Conservation (phyloP, 2,797 vertebrate species). For the Microchirus variegatus region DNA sequence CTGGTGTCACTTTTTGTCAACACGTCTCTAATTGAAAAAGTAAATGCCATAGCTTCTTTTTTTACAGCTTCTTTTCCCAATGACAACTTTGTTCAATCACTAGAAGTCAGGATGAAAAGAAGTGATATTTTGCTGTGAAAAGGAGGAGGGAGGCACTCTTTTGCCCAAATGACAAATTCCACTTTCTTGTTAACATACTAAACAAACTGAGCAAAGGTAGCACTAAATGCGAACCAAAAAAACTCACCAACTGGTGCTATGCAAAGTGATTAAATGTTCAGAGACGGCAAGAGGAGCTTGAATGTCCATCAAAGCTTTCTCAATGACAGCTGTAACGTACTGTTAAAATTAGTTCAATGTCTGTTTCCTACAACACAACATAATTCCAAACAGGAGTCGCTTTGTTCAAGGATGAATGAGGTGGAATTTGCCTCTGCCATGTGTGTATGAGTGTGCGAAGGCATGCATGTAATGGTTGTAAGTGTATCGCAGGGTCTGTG, state of each 20-base stretch:
- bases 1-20: too few species aligned
- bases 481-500: slow-evolving; percentile 13
- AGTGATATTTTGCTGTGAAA: slow-evolving; percentile 11
- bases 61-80: not conserved
- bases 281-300: slow-evolving; percentile 37
- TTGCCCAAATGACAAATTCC: slow-evolving; percentile 35
- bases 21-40: not conserved
- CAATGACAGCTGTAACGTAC: slow-evolving; percentile 48
- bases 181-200: slow-evolving; percentile 15
- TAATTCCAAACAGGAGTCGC: slow-evolving; percentile 32
- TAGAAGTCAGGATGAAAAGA: not conserved
- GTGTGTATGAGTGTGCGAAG: not conserved
- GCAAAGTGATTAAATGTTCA: slow-evolving; percentile 62
- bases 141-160: slow-evolving; percentile 5
- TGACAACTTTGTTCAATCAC: not conserved
- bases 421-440: slow-evolving; percentile 39
- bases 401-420: slow-evolving; percentile 57
- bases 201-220: slow-evolving; percentile 12
- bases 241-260: slow-evolving; percentile 37
- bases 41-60: slow-evolving; percentile 13
- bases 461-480: slow-evolving; percentile 20
- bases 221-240: slow-evolving; percentile 48
- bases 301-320: slow-evolving; percentile 42
- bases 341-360: slow-evolving; percentile 38
- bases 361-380: slow-evolving; percentile 17